Evolutionary conservation across 2,888 invertebrate species (phyloP).

Genomic region (Leptinotarsa peninsularis): DNA sequence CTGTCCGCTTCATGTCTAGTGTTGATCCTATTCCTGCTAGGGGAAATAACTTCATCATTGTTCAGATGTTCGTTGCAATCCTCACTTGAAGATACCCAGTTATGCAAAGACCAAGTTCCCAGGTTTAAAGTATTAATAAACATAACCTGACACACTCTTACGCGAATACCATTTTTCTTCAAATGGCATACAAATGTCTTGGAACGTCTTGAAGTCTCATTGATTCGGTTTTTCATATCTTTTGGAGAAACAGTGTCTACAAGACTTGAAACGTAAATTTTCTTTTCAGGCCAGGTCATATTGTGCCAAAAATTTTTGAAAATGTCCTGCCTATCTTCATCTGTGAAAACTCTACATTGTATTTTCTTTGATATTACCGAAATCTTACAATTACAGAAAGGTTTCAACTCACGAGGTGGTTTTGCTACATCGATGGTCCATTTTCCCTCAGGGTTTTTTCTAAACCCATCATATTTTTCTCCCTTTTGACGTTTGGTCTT

Average conservation of each 20-base stretch:
- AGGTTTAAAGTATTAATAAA: conserved; percentile 1
- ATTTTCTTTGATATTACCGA: not conserved
- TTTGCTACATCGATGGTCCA: conserved; percentile 19
- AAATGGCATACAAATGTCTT: conserved; percentile 16
- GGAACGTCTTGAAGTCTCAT: conserved; percentile 21
- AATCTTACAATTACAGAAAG: conserved; percentile 17
- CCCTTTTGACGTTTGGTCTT: conserved; percentile 10
- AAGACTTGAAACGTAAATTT: conserved; percentile 1
- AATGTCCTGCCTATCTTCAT: conserved; percentile 11
- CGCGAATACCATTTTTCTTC: not conserved
- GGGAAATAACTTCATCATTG: not conserved
- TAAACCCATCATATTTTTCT: conserved; percentile 19
- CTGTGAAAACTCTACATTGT: conserved; percentile 5
- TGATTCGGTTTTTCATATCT: conserved; percentile 20
- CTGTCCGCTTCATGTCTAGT: not conserved
- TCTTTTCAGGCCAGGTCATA: conserved; percentile 9
- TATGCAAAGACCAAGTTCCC: conserved; percentile 1
- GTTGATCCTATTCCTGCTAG: conserved; percentile 1
- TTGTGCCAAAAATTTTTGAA: conserved; percentile 17
- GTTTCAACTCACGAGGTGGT: conserved; percentile 18
- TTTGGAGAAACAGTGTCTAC: not conserved
- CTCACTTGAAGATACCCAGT: conserved; percentile 1
- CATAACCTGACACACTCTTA: not conserved
- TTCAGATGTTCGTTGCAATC: conserved; percentile 1
- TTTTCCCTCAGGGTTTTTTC: conserved; percentile 19